These are phyloP conservation scores for Saimiri boliviensis DNA, from an alignment of 2,113 vertebrate genomes.

Conservation along the genomic window DNA sequence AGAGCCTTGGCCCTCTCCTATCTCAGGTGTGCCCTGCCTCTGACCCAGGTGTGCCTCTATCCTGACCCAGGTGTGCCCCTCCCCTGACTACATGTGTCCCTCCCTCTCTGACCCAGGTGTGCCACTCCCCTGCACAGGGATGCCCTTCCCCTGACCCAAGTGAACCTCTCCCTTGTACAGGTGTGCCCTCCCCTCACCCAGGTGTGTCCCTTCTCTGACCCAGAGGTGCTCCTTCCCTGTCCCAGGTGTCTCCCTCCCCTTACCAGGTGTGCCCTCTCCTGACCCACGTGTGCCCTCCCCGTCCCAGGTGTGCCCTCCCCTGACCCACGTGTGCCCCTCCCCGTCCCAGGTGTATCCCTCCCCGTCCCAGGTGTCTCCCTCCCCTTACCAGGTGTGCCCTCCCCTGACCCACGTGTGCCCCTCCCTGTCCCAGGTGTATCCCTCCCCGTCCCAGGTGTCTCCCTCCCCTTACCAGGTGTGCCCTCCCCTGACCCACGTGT, in stretches of 20 bases:
- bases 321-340: background rate
- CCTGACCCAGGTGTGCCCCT: background rate
- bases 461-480: no score
- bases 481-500: no score
- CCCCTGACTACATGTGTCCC: background rate
- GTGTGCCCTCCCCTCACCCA: background rate
- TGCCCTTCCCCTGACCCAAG: background rate
- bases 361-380: rapidly evolving
- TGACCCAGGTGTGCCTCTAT: background rate
- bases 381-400: background rate
- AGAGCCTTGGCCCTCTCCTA: background rate
- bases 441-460: rapidly evolving
- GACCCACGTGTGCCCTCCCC: background rate
- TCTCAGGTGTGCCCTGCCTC: background rate
- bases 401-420: background rate
- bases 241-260: background rate
- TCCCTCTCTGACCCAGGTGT: background rate
- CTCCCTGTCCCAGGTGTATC: background rate
- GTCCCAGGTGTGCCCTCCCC: background rate
- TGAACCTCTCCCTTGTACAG: background rate
- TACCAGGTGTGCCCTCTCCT: background rate
- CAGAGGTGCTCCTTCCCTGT: no score
- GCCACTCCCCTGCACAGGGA: background rate
- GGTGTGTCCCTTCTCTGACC: background rate
- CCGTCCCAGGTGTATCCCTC: background rate